These are phyloP conservation scores for Pogonocichla stellata DNA, from an alignment of 2,113 vertebrate species.

Conservation along the genomic window DNA sequence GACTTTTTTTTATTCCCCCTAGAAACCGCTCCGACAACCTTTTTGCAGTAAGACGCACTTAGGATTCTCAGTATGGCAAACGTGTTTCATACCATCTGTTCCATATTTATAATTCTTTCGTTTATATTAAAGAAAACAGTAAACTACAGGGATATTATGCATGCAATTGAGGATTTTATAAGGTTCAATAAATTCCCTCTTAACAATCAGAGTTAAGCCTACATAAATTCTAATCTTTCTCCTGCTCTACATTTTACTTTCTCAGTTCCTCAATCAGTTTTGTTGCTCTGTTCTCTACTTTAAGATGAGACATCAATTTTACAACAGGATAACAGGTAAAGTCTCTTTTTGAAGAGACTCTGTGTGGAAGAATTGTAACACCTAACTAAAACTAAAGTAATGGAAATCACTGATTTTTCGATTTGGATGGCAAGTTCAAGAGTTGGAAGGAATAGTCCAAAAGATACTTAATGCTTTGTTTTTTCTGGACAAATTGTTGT, in stretches of 20 bases:
- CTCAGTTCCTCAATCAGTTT: constrained; percentile 13
- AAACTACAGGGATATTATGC: constrained; percentile 60
- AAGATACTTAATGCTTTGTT: not conserved
- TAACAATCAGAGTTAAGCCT: constrained; percentile 38
- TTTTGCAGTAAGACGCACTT: constrained; percentile 8
- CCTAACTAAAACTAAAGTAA: not conserved
- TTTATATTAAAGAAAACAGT: constrained; percentile 63
- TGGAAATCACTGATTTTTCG: not conserved
- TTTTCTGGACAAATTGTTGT: not conserved
- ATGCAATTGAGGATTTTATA: constrained; percentile 61
- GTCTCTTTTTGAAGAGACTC: not conserved
- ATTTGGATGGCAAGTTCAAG: not conserved
- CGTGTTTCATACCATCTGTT: constrained; percentile 66
- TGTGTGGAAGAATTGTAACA: not conserved
- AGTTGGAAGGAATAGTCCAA: not conserved
- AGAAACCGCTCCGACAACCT: not conserved
- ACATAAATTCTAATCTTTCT: constrained; percentile 38
- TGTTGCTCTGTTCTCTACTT: not conserved
- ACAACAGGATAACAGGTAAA: not conserved
- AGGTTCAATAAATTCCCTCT: constrained; percentile 57
- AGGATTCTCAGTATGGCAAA: constrained; percentile 29
- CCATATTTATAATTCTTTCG: constrained; percentile 55
- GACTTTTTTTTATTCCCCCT: not conserved
- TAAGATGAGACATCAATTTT: constrained; percentile 28
- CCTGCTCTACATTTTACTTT: constrained; percentile 11